Base-by-base conservation (phyloP, 2,888 invertebrate species). In the Clanis bilineata region DNA sequence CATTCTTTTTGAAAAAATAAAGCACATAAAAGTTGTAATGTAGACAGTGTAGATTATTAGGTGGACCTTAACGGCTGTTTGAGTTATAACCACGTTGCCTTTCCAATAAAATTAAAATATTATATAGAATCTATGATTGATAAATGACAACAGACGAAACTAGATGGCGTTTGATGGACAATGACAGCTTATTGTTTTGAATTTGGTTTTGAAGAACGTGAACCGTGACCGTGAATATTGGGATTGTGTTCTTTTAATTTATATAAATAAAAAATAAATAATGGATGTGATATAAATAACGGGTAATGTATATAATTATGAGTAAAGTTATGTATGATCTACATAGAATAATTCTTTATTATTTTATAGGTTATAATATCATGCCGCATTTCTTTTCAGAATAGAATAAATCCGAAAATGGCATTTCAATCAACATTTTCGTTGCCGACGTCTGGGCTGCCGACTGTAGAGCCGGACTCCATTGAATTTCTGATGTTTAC, bases 401-500 rank as follows among this genome's bases (percentile, higher is more conserved):
- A 25, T 51, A 45, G 61, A 18, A 61, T 41, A 39, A 28, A 62
- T 7, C 57, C 23, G 44, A 76, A 67, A 62, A 91, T 91, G 91
- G 81, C 85, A 65, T 74, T 76, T 9, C 86, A 80, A 22, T 76
- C 82, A 1, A 73, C 79, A 3, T 82, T 81, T 59, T 73, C 80
- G 25, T 77, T 86, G n/a, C 71, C 79, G 51, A 64, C 81, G 4
- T 76, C 80, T 28, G 83, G 84, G 28, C 62, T 88, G 65, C 77
- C 82, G 1, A 79, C 88, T 0, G 87, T 91, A 1, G 89, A 90
- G 56, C 92, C 92, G 0, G 84, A 87, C 18, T 85, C 81, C n/a
- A 71, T 93, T 10, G 86, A 90, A 65, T 98, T 98, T 79, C 92
- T 95, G 0, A 90, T 97, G 66, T 97, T 96, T 74, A 95, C 94